These are phyloP conservation scores for Spilarctia lutea DNA, from an alignment of 2,888 invertebrate species.

Conservation along the genomic window DNA sequence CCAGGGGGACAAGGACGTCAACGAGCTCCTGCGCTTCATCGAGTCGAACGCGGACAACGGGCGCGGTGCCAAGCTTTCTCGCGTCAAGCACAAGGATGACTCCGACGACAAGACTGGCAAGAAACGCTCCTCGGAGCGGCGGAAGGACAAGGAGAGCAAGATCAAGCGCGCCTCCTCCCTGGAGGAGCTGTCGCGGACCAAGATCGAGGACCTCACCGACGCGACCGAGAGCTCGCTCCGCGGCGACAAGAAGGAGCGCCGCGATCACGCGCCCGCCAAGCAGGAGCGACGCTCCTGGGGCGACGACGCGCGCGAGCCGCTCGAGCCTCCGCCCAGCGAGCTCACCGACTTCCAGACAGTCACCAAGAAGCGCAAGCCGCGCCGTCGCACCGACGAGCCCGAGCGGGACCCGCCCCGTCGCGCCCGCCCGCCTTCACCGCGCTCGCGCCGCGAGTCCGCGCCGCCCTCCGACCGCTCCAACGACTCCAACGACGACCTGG, in stretches of 20 bases:
- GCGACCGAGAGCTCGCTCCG: slow-evolving; percentile 66
- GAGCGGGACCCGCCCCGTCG: slow-evolving; percentile 54
- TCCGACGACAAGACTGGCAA: slow-evolving; percentile 78
- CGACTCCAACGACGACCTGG: slow-evolving; percentile 93
- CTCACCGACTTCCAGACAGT: slow-evolving; percentile 93
- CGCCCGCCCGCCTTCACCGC: slow-evolving; percentile 64
- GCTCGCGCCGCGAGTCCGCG: slow-evolving; percentile 88
- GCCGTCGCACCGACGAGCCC: slow-evolving; percentile 87
- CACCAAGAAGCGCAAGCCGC: slow-evolving; percentile 93
- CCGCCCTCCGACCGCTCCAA: slow-evolving; percentile 94
- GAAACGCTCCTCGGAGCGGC: slow-evolving; percentile 83
- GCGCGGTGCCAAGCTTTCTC: slow-evolving; percentile 69
- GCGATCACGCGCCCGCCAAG: slow-evolving; percentile 65
- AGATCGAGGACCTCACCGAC: slow-evolving; percentile 90
- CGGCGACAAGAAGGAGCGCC: slow-evolving; percentile 46
- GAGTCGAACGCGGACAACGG: slow-evolving; percentile 86
- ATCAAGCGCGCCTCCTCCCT: slow-evolving; percentile 92
- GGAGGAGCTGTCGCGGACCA: slow-evolving; percentile 93
- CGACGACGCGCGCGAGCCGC: slow-evolving; percentile 86
- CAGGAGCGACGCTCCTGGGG: slow-evolving; percentile 89
- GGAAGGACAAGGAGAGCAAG: slow-evolving; percentile 76
- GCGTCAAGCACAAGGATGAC: slow-evolving; percentile 78
- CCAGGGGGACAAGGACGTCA: slow-evolving; percentile 92
- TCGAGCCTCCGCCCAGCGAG: slow-evolving; percentile 69
- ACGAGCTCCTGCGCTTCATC: slow-evolving; percentile 92